A percentile compares a stretch with the other conserved stretches of the same genome.
phyloP scores from a whole-genome alignment of 1,140 invertebrate species.

The Diuraphis noxia region DNA sequence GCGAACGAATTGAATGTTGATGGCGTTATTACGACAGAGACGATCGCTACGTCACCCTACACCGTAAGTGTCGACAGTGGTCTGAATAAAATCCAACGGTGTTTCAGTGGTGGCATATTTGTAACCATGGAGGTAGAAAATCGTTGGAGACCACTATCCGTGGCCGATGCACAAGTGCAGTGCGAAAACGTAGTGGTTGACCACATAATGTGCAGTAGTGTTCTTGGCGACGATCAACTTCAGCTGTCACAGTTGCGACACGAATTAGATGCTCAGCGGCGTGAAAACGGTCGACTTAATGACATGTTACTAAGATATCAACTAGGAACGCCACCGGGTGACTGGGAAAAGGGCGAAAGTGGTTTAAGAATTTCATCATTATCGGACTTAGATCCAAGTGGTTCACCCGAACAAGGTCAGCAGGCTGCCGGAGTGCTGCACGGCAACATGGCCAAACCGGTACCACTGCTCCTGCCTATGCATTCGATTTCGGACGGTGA shows the following conservation, averaged over 20 bases:
- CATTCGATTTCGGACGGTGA: neutral
- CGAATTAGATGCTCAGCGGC: neutral
- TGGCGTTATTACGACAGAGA: neutral
- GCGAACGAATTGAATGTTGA: neutral
- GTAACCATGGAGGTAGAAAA: neutral
- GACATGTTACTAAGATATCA: neutral
- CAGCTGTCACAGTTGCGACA: neutral
- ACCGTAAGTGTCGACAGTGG: neutral
- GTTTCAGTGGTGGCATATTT: too few relatives aligned
- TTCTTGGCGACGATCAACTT: neutral
- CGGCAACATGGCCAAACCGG: neutral
- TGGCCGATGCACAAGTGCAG: slow-evolving; percentile 9
- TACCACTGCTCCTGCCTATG: neutral
- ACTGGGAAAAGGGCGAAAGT: too few relatives aligned
- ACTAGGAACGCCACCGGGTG: neutral
- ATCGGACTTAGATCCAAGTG: neutral
- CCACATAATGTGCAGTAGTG: too few relatives aligned
- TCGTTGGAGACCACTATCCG: too few relatives aligned
- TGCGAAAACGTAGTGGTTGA: neutral
- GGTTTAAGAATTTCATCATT: neutral
- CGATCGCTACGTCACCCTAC: neutral
- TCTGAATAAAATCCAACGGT: neutral
- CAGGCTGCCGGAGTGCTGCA: neutral
- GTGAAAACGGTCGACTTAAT: neutral
- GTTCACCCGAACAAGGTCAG: neutral